phyloP scores from a whole-genome alignment of 2,113 vertebrate species.

The Anoura caudifer region DNA sequence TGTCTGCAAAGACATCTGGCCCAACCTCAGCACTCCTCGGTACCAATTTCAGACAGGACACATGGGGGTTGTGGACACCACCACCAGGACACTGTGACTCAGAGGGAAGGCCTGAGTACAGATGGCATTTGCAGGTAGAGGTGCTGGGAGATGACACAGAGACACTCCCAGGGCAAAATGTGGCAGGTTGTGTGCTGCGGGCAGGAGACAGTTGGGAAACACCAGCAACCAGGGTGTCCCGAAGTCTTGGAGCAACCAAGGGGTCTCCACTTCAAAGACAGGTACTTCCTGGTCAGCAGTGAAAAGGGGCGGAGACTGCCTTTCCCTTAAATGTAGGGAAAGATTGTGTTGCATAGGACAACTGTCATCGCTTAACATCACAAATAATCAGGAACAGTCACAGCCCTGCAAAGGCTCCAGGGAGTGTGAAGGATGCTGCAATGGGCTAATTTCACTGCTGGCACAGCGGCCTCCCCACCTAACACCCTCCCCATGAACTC shows the following conservation, averaged over 20 bases:
- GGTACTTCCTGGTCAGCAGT: background rate
- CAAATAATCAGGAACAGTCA: background rate
- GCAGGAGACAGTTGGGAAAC: background rate
- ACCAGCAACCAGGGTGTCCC: background rate
- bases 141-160: background rate
- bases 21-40: background rate
- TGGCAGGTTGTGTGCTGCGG: background rate
- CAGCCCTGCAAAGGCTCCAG: background rate
- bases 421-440: background rate
- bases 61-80: background rate
- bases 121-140: accelerated
- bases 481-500: accelerated
- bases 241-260: background rate
- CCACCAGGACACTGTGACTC: background rate
- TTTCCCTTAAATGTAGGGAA: background rate
- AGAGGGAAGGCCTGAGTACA: background rate
- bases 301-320: background rate
- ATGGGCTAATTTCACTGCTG: background rate
- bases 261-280: background rate
- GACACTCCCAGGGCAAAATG: background rate
- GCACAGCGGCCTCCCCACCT: background rate
- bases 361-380: background rate
- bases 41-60: background rate
- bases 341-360: background rate
- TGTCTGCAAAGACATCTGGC: background rate